Conservation (phyloP, 2,888 invertebrate species). For the Chrysolina americana region DNA sequence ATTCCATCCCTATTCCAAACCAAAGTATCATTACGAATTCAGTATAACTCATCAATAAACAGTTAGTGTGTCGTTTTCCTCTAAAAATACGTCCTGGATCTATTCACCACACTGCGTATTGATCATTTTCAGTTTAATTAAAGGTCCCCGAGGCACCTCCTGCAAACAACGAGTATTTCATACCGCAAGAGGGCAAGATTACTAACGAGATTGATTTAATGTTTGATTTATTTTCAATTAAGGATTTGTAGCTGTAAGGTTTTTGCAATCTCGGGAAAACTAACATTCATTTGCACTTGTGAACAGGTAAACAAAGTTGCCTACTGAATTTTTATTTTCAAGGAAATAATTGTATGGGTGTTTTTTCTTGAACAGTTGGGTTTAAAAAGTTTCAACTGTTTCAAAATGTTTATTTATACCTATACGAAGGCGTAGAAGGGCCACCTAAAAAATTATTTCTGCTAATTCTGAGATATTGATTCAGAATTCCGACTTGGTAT, state of each 20-base stretch:
- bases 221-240: conserved; percentile 17
- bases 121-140: conserved; percentile 15
- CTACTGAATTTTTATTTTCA: not conserved
- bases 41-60: conserved; percentile 7
- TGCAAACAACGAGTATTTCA: conserved; percentile 15
- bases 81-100: not conserved
- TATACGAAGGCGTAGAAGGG: too few species aligned
- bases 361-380: not conserved
- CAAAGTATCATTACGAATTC: conserved; percentile 8
- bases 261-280: not conserved
- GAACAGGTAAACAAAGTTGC: conserved; percentile 9
- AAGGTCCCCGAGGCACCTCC: conserved; percentile 14
- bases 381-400: not conserved
- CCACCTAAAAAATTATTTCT: too few species aligned
- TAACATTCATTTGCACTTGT: not conserved
- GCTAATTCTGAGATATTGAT: too few species aligned
- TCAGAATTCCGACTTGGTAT: too few species aligned
- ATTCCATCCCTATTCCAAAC: not conserved
- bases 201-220: conserved; percentile 14
- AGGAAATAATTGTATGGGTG: not conserved
- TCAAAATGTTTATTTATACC: too few species aligned
- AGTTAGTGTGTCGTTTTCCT: not conserved
- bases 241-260: conserved; percentile 16
- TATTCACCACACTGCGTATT: not conserved
- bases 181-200: conserved; percentile 16